Conservation (phyloP, 2,113 vertebrate species). For the Tapirus terrestris region DNA sequence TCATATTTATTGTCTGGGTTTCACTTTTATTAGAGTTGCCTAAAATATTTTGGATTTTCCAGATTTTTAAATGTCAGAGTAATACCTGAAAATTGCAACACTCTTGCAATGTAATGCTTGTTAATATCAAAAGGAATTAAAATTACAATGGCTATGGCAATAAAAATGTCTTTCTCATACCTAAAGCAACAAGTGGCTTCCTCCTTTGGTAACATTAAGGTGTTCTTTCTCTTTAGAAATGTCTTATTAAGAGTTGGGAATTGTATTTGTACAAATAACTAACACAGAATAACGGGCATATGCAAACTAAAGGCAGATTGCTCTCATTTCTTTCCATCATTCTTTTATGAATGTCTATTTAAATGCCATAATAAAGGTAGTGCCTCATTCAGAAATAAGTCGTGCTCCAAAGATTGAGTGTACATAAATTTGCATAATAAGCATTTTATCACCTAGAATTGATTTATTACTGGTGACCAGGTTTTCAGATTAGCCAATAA, state of each 20-base stretch:
- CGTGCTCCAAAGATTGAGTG: not conserved
- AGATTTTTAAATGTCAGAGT: not conserved
- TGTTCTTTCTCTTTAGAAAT: not conserved
- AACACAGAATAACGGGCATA: not conserved
- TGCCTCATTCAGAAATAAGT: not conserved
- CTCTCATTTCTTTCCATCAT: not conserved
- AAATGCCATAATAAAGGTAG: not conserved
- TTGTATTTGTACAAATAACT: not conserved
- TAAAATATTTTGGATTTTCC: not conserved
- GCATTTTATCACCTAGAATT: not conserved
- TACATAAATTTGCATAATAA: not conserved
- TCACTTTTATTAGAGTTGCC: not conserved
- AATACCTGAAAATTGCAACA: not conserved
- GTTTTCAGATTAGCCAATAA: not conserved
- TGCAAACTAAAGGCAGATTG: not conserved
- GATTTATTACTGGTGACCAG: not conserved
- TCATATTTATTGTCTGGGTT: not conserved
- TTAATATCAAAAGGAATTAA: slow-evolving; percentile 36
- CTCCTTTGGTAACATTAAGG: not conserved
- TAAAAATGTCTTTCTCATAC: not conserved
- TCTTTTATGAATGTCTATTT: not conserved
- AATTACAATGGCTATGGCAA: not conserved
- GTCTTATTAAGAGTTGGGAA: not conserved
- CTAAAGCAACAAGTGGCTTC: not conserved
- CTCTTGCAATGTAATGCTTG: not conserved